Evolutionary conservation across 2,797 vertebrate genomes (phyloP).

Genomic region (Cuculus canorus): DNA sequence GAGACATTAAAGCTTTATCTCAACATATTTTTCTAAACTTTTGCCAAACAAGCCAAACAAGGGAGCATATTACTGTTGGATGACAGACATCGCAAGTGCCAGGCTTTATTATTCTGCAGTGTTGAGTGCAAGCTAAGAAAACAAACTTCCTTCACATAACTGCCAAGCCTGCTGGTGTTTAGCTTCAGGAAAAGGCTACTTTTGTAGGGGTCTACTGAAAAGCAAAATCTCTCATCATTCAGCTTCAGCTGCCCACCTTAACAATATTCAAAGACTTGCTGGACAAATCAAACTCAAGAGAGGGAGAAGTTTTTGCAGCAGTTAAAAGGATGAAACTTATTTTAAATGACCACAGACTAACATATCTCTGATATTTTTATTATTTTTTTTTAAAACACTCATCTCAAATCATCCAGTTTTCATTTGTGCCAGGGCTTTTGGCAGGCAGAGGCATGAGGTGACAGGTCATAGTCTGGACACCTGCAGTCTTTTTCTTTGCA

Average conservation of each 20-base stretch:
- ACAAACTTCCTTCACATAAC: constrained; percentile 15
- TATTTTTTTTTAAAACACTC: background rate
- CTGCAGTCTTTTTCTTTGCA: background rate
- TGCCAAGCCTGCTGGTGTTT: constrained; percentile 8
- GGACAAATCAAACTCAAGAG: background rate
- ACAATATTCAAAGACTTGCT: background rate
- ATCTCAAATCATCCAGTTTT: background rate
- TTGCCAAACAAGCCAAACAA: background rate
- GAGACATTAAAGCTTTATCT: background rate
- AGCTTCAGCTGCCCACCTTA: constrained; percentile 12
- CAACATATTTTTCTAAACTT: background rate
- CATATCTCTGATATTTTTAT: background rate
- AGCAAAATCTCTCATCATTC: constrained; percentile 18
- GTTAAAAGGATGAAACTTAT: background rate
- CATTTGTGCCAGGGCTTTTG: background rate
- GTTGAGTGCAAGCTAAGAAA: constrained; percentile 3
- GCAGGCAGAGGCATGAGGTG: background rate
- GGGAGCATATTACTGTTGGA: background rate
- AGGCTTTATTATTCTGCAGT: background rate
- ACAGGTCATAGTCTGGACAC: background rate
- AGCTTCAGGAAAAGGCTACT: constrained; percentile 23
- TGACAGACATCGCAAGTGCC: background rate
- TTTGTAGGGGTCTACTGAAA: constrained; percentile 8
- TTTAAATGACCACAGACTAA: background rate
- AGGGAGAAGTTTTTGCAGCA: background rate